These are phyloP conservation scores for Autographa gamma DNA, from an alignment of 2,888 invertebrate species.

Conservation along the genomic window DNA sequence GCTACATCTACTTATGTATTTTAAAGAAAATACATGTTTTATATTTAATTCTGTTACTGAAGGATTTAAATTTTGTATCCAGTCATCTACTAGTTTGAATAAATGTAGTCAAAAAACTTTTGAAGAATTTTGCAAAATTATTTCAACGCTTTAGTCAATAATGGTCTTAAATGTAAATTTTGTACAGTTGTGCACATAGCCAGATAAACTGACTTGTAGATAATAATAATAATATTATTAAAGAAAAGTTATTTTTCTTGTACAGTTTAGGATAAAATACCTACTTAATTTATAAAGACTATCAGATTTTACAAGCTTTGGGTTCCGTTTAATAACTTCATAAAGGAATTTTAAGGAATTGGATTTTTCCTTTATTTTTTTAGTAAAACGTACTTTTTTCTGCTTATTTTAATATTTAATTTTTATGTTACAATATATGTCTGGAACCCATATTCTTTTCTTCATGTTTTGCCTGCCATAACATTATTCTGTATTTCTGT, in stretches of 20 bases:
- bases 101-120: neutral
- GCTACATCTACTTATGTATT: too few species aligned
- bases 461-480: conserved; percentile 52
- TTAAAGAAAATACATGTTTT: too few species aligned
- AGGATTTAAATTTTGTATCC: too few species aligned
- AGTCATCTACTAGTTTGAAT: too few species aligned
- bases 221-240: conserved; percentile 51
- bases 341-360: neutral
- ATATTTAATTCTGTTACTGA: too few species aligned
- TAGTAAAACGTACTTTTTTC: neutral
- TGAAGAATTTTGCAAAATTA: neutral
- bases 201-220: conserved; percentile 66
- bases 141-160: conserved; percentile 16
- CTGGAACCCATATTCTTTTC: conserved; percentile 15
- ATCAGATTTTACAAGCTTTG: conserved; percentile 31
- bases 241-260: conserved; percentile 68
- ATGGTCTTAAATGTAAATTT: conserved; percentile 43
- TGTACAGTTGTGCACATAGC: conserved; percentile 51
- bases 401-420: neutral
- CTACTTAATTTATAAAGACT: conserved; percentile 62
- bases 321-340: conserved; percentile 17
- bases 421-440: neutral
- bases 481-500: conserved; percentile 57
- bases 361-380: neutral
- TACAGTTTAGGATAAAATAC: conserved; percentile 67